Evolutionary conservation across 53 echinoderm and acorn worm genomes (phyloP).

Genomic region (Antedon mediterranea): DNA sequence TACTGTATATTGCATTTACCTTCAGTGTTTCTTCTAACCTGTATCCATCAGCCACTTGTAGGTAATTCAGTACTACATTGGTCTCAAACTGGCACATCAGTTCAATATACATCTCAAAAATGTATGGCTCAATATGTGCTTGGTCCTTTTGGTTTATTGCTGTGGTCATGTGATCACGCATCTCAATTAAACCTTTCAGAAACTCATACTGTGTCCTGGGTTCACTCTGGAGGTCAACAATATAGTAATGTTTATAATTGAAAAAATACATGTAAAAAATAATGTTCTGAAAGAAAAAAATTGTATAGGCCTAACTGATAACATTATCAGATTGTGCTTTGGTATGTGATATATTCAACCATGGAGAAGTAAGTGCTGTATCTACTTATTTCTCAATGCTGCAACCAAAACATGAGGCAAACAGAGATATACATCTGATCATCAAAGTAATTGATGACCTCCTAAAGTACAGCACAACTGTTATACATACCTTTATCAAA

Average conservation of each 20-base stretch:
- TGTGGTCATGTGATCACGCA: conserved; percentile 41
- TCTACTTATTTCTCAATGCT: too few species aligned
- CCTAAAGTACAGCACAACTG: too few species aligned
- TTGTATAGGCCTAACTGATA: too few species aligned
- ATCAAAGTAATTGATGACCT: too few species aligned
- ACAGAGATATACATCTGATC: too few species aligned
- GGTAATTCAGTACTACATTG: conserved; percentile 45
- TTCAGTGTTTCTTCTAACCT: conserved; percentile 80
- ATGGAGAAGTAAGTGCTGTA: too few species aligned
- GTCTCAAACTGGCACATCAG: conserved; percentile 72
- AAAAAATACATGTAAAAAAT: too few species aligned
- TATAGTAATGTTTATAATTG: too few species aligned
- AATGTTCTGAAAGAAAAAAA: not conserved
- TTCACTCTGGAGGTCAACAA: conserved; percentile 20
- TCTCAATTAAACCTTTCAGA: conserved; percentile 82
- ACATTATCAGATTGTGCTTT: too few species aligned
- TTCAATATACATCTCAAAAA: conserved; percentile 86
- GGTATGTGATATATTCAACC: too few species aligned
- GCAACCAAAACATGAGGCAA: too few species aligned
- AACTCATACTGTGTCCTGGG: conserved; percentile 74
- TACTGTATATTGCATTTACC: conserved; percentile 19
- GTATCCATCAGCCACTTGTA: conserved; percentile 77
- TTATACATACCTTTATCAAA: conserved; percentile 39
- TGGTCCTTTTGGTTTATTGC: conserved; percentile 56
- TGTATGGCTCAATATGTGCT: conserved; percentile 47